Evolutionary conservation across 2,888 invertebrate species (phyloP).

Genomic region (Sinelater perroti): DNA sequence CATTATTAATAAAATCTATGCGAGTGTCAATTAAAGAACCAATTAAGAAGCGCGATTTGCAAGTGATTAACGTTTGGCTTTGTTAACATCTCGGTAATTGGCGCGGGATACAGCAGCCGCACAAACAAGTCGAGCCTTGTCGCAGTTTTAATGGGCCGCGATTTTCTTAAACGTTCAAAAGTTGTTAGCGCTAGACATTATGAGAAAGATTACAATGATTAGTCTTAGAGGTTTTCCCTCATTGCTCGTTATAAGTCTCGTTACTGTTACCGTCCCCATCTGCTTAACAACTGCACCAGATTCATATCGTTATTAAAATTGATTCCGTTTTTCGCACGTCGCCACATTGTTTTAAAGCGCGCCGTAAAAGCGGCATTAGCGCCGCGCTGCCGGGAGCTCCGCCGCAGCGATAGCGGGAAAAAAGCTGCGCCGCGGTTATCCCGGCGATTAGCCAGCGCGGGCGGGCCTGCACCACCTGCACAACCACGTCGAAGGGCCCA

Average conservation of each 20-base stretch:
- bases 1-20: constrained; percentile 47
- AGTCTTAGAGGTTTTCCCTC: constrained; percentile 60
- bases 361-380: constrained; percentile 37
- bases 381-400: constrained; percentile 27
- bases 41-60: constrained; percentile 58
- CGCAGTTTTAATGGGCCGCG: constrained; percentile 60
- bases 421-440: constrained; percentile 5
- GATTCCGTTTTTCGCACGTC: constrained; percentile 53
- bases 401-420: constrained; percentile 16
- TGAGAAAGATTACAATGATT: constrained; percentile 60
- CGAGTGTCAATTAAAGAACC: constrained; percentile 59
- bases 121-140: constrained; percentile 53
- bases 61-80: constrained; percentile 57
- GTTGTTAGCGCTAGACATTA: constrained; percentile 61
- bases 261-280: constrained; percentile 59
- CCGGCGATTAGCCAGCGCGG: constrained; percentile 19
- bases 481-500: not conserved
- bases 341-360: constrained; percentile 50
- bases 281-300: constrained; percentile 57
- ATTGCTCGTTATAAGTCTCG: constrained; percentile 58
- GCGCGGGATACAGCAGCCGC: constrained; percentile 51
- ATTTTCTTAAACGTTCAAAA: constrained; percentile 63
- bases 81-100: constrained; percentile 55
- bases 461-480: not conserved
- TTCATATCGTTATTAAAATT: constrained; percentile 58